Evolutionary conservation across 2,888 invertebrate species (phyloP).

Genomic region (Synanthedon myopaeformis): DNA sequence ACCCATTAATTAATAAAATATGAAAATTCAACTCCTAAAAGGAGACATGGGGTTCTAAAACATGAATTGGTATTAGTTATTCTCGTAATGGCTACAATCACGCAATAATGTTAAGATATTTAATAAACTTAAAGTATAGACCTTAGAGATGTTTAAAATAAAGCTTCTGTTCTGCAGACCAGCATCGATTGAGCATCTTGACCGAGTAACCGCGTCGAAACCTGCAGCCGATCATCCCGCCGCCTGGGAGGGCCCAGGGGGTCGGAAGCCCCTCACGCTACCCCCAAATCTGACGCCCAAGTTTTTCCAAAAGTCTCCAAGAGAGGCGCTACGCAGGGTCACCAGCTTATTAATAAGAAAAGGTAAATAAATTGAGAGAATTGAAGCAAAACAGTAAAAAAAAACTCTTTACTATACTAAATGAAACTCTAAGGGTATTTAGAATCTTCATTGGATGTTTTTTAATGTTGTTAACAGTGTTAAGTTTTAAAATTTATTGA

Average conservation of each 20-base stretch:
- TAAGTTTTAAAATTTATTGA: no score
- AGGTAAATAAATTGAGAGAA: slow-evolving; percentile 63
- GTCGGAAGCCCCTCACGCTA: slow-evolving; percentile 85
- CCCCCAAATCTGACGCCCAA: slow-evolving; percentile 90
- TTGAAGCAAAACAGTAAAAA: no score
- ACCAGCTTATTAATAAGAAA: slow-evolving; percentile 89
- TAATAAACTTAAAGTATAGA: not conserved
- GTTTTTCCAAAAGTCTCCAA: slow-evolving; percentile 89
- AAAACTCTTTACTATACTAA: no score
- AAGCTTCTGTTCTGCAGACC: slow-evolving; percentile 61
- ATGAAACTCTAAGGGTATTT: no score
- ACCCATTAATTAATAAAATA: no score
- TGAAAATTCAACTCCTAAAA: no score
- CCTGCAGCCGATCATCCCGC: slow-evolving; percentile 63
- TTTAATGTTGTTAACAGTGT: no score
- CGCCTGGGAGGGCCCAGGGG: slow-evolving; percentile 62
- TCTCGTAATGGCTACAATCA: not conserved
- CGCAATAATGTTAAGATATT: not conserved
- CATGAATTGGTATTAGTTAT: no score
- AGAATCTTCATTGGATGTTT: no score
- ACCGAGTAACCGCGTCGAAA: slow-evolving; percentile 73
- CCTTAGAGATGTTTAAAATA: not conserved
- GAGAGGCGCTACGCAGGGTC: slow-evolving; percentile 87
- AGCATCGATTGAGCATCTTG: slow-evolving; percentile 87
- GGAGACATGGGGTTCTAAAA: no score